Conservation (phyloP, 2,797 vertebrate genomes). For the Myotis pilosus region DNA sequence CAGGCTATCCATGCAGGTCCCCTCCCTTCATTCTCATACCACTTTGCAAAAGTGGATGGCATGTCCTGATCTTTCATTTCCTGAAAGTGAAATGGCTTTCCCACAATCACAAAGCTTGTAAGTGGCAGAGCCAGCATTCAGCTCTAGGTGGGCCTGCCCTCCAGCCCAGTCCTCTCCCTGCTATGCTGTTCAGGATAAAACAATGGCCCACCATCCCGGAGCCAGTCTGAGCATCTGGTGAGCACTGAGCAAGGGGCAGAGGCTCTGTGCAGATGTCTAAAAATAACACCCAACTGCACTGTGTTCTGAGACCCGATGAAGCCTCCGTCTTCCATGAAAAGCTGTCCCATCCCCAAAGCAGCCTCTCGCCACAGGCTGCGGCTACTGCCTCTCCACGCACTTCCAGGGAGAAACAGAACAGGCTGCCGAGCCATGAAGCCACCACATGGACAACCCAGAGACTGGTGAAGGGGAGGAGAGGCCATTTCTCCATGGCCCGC, state of each 20-base stretch:
- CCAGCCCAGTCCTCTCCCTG: neutral
- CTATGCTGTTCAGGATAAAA: neutral
- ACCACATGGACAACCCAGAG: neutral
- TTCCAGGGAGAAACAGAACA: constrained; percentile 2
- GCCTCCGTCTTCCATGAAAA: neutral
- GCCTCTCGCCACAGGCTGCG: neutral
- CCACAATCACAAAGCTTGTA: neutral
- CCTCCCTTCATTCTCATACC: neutral
- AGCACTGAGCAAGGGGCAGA: neutral
- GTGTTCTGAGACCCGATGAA: neutral
- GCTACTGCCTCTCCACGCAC: neutral
- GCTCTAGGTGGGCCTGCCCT: neutral
- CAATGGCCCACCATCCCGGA: neutral
- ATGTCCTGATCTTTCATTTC: neutral
- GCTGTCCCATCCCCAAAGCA: neutral
- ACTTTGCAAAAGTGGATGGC: neutral
- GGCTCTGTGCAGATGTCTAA: neutral
- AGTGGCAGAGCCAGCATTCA: neutral
- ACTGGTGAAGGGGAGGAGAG: neutral
- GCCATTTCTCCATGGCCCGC: neutral
- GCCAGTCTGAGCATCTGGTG: neutral
- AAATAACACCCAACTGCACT: neutral
- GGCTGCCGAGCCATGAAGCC: constrained; percentile 11
- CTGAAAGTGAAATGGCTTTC: neutral
- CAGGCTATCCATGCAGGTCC: neutral